A percentile compares a stretch with the other conserved stretches of the same genome.
These are phyloP conservation scores for Sebastes jordani DNA, from an alignment of 2,797 vertebrate species.

Conservation along the genomic window DNA sequence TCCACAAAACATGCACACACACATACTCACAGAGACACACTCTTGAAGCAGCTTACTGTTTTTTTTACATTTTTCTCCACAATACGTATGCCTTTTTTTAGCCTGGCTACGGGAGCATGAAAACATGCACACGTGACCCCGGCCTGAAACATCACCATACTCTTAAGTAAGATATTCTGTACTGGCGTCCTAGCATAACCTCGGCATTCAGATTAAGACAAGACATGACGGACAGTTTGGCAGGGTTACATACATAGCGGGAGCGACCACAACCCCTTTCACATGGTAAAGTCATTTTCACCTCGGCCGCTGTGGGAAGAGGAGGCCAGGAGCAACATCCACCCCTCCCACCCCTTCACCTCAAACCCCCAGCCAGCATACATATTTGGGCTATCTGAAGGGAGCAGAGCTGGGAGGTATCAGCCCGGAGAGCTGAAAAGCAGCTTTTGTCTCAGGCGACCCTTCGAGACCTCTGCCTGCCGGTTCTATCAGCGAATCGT, in stretches of 20 bases:
- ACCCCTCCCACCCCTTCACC: constrained; percentile 36
- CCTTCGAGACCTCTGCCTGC: constrained; percentile 52
- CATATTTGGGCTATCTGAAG: constrained; percentile 66
- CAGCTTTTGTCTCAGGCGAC: constrained; percentile 69
- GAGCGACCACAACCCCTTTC: constrained; percentile 41
- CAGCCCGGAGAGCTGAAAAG: constrained; percentile 69
- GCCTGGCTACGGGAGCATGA: not conserved
- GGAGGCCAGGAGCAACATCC: constrained; percentile 64
- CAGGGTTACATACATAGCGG: constrained; percentile 14
- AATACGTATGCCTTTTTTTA: not conserved
- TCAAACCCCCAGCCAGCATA: constrained; percentile 56
- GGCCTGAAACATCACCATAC: constrained; percentile 7
- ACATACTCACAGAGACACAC: not conserved
- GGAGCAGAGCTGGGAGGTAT: constrained; percentile 56
- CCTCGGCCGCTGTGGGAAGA: constrained; percentile 60
- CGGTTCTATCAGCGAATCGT: constrained; percentile 71
- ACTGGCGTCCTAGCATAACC: constrained; percentile 34
- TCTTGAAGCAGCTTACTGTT: not conserved
- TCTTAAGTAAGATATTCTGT: constrained; percentile 18
- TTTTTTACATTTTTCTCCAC: constrained; percentile 22
- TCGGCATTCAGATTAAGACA: constrained; percentile 50
- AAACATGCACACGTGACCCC: constrained; percentile 17
- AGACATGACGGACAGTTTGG: constrained; percentile 54
- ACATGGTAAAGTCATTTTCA: constrained; percentile 81
- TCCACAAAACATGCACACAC: not conserved